Conservation (phyloP, 1,140 invertebrate genomes). For the Zaprionus davidi region DNA sequence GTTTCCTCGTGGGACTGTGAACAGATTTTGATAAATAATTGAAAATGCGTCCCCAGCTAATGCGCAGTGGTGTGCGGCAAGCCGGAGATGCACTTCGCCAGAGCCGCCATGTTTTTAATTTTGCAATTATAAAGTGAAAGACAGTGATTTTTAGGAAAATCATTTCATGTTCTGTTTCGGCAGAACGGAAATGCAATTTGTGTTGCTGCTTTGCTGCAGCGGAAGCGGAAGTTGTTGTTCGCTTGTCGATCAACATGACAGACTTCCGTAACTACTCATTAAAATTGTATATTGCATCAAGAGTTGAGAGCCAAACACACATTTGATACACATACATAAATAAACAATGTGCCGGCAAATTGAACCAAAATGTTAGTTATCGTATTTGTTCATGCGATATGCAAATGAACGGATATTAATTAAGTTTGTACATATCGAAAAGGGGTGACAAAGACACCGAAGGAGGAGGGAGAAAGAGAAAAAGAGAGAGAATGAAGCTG, state of each 20-base stretch:
- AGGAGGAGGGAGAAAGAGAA: neutral
- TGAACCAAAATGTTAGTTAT: conserved; percentile 28
- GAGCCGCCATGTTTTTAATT: conserved; percentile 63
- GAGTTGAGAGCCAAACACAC: neutral
- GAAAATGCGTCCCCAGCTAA: conserved; percentile 12
- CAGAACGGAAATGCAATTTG: conserved; percentile 68
- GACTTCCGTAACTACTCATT: conserved; percentile 9
- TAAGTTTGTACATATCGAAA: conserved; percentile 28
- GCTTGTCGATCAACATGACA: conserved; percentile 40
- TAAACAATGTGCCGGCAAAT: conserved; percentile 16
- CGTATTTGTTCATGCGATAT: conserved; percentile 42
- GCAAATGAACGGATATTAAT: conserved; percentile 62
- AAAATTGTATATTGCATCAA: conserved; percentile 17
- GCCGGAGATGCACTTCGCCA: conserved; percentile 59
- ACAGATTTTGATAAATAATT: conserved; percentile 50
- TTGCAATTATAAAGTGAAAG: conserved; percentile 54
- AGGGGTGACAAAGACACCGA: neutral
- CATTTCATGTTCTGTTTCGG: conserved; percentile 21
- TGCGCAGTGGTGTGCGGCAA: conserved; percentile 16
- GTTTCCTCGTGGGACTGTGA: conserved; percentile 20
- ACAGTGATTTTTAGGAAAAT: conserved; percentile 48
- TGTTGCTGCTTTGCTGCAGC: conserved; percentile 48
- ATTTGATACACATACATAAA: conserved; percentile 29
- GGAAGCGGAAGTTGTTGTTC: conserved; percentile 69
- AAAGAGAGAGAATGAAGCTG: neutral